phyloP scores from a whole-genome alignment of 2,888 invertebrate genomes.

The Lutraria lutraria region DNA sequence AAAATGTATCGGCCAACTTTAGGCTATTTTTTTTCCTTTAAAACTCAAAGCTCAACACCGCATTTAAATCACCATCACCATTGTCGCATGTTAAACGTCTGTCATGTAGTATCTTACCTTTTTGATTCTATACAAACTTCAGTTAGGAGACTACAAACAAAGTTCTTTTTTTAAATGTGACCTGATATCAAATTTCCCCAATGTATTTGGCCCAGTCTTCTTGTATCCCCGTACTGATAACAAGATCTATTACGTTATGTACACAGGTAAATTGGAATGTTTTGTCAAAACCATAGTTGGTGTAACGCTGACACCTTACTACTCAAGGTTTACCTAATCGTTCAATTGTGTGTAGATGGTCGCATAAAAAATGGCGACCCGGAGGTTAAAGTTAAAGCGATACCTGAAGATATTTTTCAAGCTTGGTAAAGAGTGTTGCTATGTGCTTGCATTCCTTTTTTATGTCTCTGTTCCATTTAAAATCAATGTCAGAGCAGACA shows the following conservation, averaged over 20 bases:
- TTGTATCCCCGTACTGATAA: slow-evolving; percentile 1
- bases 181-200: background rate
- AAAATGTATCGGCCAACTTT: too few species aligned
- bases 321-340: background rate
- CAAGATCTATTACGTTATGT: slow-evolving; percentile 21
- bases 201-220: slow-evolving; percentile 1
- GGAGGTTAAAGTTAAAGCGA: background rate
- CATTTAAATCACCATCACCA: too few species aligned
- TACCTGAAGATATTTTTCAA: background rate
- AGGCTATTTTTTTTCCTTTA: too few species aligned
- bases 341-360: slow-evolving; percentile 3
- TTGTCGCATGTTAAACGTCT: too few species aligned
- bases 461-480: background rate
- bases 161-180: too few species aligned
- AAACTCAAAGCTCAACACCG: too few species aligned
- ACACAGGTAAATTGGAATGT: slow-evolving; percentile 2
- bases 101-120: too few species aligned
- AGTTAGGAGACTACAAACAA: too few species aligned
- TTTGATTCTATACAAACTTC: too few species aligned
- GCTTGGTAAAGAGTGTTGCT: background rate
- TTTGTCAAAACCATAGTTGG: background rate
- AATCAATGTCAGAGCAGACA: background rate
- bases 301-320: background rate
- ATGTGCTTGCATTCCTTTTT: background rate
- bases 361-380: background rate